A percentile compares a stretch with the other conserved stretches of the same genome.
Conservation (phyloP, 2,113 vertebrate genomes). For the Myrmecophaga tridactyla region DNA sequence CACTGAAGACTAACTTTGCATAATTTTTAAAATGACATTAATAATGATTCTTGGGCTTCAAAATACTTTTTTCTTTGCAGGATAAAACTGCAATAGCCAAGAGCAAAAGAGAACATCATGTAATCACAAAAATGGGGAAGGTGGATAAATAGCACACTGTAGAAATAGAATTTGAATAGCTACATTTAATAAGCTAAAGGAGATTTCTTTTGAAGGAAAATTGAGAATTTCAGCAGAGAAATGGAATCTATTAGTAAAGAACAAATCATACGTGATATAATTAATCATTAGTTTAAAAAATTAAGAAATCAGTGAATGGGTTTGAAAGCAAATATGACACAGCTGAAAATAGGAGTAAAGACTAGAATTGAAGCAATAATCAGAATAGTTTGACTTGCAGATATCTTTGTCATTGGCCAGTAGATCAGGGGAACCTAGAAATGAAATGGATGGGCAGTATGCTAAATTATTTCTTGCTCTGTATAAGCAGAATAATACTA, state of each 20-base stretch:
- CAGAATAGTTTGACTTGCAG: too few relatives aligned
- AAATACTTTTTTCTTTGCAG: background rate
- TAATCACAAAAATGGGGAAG: background rate
- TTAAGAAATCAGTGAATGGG: background rate
- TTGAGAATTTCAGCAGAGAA: background rate
- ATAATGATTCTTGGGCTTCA: background rate
- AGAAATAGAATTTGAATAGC: background rate
- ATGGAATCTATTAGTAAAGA: background rate
- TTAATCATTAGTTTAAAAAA: background rate
- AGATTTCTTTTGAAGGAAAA: background rate
- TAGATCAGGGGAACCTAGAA: too few relatives aligned
- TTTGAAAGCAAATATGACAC: background rate
- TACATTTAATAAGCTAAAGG: background rate
- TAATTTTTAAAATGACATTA: background rate
- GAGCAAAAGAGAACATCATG: background rate
- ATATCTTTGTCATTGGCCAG: too few relatives aligned
- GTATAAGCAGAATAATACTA: too few relatives aligned
- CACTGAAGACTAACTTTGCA: background rate
- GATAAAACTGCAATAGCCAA: background rate
- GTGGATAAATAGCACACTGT: background rate
- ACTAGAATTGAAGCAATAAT: background rate
- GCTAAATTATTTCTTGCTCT: too few relatives aligned
- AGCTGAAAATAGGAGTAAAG: background rate
- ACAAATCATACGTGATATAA: background rate
- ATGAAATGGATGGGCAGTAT: too few relatives aligned